These are phyloP conservation scores for Psilopogon haemacephalus DNA, from an alignment of 2,113 vertebrate species.

Conservation along the genomic window DNA sequence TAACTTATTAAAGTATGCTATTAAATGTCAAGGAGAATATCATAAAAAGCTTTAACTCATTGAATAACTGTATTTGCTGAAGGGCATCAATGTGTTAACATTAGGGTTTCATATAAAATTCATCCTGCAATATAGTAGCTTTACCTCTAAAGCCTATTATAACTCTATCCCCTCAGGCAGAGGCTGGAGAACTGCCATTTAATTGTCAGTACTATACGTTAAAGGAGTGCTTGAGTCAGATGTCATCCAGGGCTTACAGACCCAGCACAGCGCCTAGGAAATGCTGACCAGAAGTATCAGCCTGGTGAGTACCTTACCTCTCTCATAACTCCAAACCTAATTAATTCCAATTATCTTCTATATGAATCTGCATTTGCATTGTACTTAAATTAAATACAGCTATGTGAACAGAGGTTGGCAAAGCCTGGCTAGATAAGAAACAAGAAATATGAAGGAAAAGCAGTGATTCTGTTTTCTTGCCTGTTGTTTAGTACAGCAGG, in stretches of 20 bases:
- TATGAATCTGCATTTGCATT: constrained; percentile 31
- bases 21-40: constrained; percentile 20
- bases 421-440: constrained; percentile 18
- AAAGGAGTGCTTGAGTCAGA: constrained; percentile 54
- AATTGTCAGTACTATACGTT: constrained; percentile 64
- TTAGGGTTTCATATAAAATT: constrained; percentile 14
- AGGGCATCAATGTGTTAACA: constrained; percentile 30
- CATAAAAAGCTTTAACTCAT: constrained; percentile 14
- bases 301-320: constrained; percentile 14
- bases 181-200: constrained; percentile 59
- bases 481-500: constrained; percentile 12
- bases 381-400: constrained; percentile 50
- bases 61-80: constrained; percentile 25
- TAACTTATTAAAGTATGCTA: constrained; percentile 22
- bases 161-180: constrained; percentile 29
- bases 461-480: constrained; percentile 4
- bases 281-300: background rate
- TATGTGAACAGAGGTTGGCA: constrained; percentile 30
- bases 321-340: background rate
- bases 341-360: constrained; percentile 60
- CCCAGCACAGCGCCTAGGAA: background rate
- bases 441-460: background rate
- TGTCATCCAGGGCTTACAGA: constrained; percentile 38
- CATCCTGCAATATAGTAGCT: constrained; percentile 24
- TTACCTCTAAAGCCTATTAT: constrained; percentile 44